These are phyloP conservation scores for Prionailurus viverrinus DNA, from an alignment of 2,113 vertebrate genomes.

Conservation along the genomic window DNA sequence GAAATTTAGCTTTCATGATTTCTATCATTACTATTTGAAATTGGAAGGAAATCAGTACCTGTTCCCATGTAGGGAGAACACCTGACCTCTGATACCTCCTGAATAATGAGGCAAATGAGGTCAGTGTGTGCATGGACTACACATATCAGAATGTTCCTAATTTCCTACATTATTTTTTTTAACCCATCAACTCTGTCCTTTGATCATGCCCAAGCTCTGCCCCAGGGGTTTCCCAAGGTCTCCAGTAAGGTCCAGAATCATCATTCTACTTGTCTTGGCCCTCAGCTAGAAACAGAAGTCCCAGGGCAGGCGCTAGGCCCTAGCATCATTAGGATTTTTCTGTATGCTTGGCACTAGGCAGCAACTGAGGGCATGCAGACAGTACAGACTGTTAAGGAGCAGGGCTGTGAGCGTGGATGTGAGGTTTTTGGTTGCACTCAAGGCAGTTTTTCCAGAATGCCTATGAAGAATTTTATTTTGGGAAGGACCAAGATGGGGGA, in stretches of 20 bases:
- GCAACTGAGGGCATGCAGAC: not conserved
- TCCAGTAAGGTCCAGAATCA: not conserved
- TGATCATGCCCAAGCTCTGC: not conserved
- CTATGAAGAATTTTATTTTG: conserved; percentile 39
- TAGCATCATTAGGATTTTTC: not conserved
- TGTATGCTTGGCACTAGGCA: not conserved
- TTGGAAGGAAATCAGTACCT: not conserved
- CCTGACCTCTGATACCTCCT: not conserved
- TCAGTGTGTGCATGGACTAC: not conserved
- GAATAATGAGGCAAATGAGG: not conserved
- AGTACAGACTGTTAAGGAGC: not conserved
- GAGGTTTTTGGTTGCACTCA: not conserved
- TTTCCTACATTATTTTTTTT: not conserved
- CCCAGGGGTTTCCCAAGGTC: not conserved
- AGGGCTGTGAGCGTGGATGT: not conserved
- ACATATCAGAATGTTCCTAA: not conserved
- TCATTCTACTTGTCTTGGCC: not conserved
- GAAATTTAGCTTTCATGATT: not conserved
- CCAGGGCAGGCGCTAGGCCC: not conserved
- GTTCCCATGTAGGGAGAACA: not conserved
- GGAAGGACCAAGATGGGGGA: no score
- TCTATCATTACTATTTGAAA: not conserved
- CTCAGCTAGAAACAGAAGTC: not conserved
- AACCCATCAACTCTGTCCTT: not conserved
- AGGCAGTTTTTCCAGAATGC: not conserved